phyloP scores from a whole-genome alignment of 2,113 vertebrate genomes.

The Bubo blakistoni region DNA sequence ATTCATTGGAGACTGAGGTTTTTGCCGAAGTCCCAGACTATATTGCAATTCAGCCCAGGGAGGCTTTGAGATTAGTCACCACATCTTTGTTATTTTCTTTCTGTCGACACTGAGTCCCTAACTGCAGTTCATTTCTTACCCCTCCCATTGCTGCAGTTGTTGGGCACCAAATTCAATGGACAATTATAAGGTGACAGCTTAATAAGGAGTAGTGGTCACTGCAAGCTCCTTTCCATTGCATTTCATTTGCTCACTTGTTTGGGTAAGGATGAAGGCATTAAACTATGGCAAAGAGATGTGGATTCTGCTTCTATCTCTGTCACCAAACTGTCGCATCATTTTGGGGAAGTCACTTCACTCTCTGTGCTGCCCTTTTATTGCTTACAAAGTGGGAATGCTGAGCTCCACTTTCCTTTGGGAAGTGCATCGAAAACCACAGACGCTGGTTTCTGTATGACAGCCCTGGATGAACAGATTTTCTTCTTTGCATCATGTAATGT shows the following conservation, averaged over 20 bases:
- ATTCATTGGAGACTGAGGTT: not conserved
- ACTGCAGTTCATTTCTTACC: not conserved
- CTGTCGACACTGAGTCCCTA: rapidly evolving
- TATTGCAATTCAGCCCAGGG: not conserved
- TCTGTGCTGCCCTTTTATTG: not conserved
- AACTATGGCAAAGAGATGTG: rapidly evolving
- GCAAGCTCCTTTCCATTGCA: not conserved
- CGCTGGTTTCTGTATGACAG: not conserved
- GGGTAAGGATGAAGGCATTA: not conserved
- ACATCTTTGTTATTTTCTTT: not conserved
- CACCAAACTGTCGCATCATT: not conserved
- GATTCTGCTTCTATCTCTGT: not conserved
- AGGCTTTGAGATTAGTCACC: not conserved
- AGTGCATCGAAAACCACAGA: not conserved
- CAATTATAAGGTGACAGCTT: not conserved
- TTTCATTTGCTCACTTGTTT: not conserved
- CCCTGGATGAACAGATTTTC: not conserved
- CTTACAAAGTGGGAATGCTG: not conserved
- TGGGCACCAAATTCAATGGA: not conserved
- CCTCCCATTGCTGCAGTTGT: not conserved
- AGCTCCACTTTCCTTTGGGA: not conserved
- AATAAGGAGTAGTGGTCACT: not conserved
- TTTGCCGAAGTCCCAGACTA: not conserved
- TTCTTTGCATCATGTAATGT: not conserved
- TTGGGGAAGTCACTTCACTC: not conserved